Base-by-base conservation (phyloP, 2,797 vertebrate genomes). In the Onychomys leucogaster region DNA sequence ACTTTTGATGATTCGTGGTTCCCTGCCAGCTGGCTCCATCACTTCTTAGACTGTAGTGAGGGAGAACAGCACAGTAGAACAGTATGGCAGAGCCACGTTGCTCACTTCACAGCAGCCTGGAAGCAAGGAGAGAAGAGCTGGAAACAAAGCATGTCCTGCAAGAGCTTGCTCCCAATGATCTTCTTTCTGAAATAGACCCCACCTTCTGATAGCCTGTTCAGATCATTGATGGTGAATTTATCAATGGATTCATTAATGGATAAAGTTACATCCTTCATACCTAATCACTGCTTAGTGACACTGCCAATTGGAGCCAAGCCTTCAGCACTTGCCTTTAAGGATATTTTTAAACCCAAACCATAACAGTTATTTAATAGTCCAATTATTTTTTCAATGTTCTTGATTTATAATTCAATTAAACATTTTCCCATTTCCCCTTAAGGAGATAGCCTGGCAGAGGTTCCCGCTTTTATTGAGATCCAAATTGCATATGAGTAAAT, bases 321-420 rank as follows among this genome's bases (percentile, higher is more conserved):
- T 82, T 57, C 41, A 52, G 21, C 52, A 83, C 46, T 43, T 10
- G 41, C 23, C 19, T 82, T 73, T 73, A 25, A 71, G 49, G 52
- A 3, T 32, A n/a, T 82, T 69, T 77, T 69, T 34, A 81, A 67
- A 67, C 25, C 11, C 37, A 91, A 82, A 59, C 21, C 37, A 59
- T 73, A 59, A 46, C 0, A 59, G 23, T 76, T 63, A 89, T 67
- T 75, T 61, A 81, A 23, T 77, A 34, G 63, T 84, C 91, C 84
- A 85, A 41, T 91, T 82, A 95, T 84, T 57, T 85, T 23, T 71
- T 29, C 29, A 87, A 52, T 27, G 71, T 19, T 52, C 69, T 89
- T 91, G 46, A 82, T 93, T 93, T 83, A 14, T 34, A 90, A 90
- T 78, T 96, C 77, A 93, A 85, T 89, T 96, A 1, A 32, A 49